phyloP scores from a whole-genome alignment of 2,888 invertebrate species.

The Brachylomia viminalis region DNA sequence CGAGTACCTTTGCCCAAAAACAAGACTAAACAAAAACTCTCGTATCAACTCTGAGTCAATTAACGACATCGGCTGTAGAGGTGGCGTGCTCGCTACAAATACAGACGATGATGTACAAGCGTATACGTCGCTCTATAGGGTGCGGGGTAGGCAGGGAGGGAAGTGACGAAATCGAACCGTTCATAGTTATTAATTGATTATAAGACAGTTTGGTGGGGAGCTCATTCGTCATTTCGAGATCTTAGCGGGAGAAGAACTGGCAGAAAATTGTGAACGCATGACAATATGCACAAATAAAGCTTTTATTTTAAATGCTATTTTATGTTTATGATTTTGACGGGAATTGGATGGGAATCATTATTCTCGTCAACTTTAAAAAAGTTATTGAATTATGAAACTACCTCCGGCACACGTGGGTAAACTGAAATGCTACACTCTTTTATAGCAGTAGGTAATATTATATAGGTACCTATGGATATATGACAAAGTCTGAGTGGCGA shows the following conservation, averaged over 20 bases:
- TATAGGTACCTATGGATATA: neutral
- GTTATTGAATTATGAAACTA: conserved; percentile 1
- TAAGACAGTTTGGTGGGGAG: conserved; percentile 3
- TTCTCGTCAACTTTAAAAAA: conserved; percentile 1
- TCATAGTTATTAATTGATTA: conserved; percentile 57
- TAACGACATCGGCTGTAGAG: conserved; percentile 37
- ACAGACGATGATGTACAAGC: conserved; percentile 49
- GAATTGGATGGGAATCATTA: conserved; percentile 2
- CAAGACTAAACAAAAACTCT: conserved; percentile 11
- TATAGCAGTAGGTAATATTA: neutral
- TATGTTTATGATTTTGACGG: neutral
- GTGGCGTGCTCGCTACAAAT: conserved; percentile 45
- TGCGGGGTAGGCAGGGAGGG: neutral
- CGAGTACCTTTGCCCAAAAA: conserved; percentile 7
- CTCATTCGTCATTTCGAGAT: conserved; percentile 34
- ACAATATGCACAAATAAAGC: neutral
- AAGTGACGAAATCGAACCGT: conserved; percentile 26
- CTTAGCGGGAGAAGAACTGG: neutral
- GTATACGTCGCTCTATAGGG: neutral
- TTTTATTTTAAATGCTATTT: conserved; percentile 10
- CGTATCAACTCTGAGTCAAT: conserved; percentile 30
- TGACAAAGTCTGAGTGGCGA: neutral
- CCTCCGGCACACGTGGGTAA: neutral
- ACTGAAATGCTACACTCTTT: neutral
- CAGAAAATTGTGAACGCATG: neutral